Evolutionary conservation across 2,113 vertebrate species (phyloP).

Genomic region (Eptesicus fuscus): DNA sequence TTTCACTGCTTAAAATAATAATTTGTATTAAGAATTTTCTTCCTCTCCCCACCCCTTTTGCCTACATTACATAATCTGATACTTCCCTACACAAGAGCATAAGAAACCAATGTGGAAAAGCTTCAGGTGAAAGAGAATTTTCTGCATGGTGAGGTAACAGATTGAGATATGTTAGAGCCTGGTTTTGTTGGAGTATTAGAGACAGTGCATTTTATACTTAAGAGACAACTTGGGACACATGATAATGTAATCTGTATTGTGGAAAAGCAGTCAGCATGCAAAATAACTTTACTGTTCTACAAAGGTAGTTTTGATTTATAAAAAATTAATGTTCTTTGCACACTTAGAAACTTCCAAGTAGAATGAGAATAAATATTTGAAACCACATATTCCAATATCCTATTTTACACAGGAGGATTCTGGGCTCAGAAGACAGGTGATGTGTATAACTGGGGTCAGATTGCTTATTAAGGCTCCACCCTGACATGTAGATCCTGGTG

Average conservation of each 20-base stretch:
- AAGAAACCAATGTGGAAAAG: background rate
- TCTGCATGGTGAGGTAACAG: background rate
- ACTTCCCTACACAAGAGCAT: background rate
- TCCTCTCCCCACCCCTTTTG: background rate
- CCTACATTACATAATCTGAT: background rate
- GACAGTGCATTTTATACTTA: background rate
- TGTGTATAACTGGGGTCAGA: background rate
- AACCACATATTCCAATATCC: background rate
- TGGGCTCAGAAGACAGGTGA: background rate
- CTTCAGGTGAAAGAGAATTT: background rate
- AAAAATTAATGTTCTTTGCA: background rate
- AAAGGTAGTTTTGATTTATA: slow-evolving; percentile 21
- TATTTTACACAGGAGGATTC: background rate
- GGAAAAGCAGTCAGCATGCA: background rate
- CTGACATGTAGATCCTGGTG: background rate
- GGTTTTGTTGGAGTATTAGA: background rate
- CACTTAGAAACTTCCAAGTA: background rate
- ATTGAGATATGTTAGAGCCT: background rate
- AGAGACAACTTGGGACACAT: background rate
- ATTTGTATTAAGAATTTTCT: background rate
- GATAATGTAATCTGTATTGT: background rate
- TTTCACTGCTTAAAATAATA: background rate
- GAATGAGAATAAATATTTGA: background rate
- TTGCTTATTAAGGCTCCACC: background rate
- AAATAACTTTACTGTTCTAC: background rate